Percentiles rank a stretch among this genome's conserved stretches.
These are phyloP conservation scores for Cololabis saira DNA, from an alignment of 2,113 vertebrate species.

Conservation along the genomic window DNA sequence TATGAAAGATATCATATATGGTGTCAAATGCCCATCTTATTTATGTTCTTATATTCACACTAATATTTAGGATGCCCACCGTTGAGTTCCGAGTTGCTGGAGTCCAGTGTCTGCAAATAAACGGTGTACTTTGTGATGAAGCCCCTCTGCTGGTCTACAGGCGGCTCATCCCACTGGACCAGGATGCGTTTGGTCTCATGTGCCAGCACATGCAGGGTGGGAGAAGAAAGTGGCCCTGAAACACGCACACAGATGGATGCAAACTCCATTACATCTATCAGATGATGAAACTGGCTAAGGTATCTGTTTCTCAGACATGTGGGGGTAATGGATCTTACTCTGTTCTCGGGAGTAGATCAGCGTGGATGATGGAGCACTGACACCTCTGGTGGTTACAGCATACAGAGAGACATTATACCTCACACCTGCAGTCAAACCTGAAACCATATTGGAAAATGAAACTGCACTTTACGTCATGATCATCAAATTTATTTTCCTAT, in stretches of 20 bases:
- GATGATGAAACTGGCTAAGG: too few relatives aligned
- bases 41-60: too few relatives aligned
- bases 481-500: neutral
- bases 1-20: rapidly evolving
- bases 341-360: conserved; percentile 70
- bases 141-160: conserved; percentile 63
- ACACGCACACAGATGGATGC: neutral
- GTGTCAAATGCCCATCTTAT: neutral
- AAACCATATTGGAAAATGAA: conserved; percentile 19
- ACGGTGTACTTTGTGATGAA: conserved; percentile 76
- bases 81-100: conserved; percentile 18
- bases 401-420: conserved; percentile 77
- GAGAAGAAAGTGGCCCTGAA: conserved; percentile 70
- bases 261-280: neutral
- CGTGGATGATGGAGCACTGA: conserved; percentile 65
- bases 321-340: conserved; percentile 55
- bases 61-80: conserved; percentile 50
- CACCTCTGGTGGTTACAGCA: conserved; percentile 68
- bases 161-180: conserved; percentile 72
- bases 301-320: too few relatives aligned
- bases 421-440: conserved; percentile 71
- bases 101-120: conserved; percentile 48
- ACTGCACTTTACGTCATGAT: neutral
- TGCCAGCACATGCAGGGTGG: conserved; percentile 43
- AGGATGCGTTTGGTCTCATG: conserved; percentile 31